These are phyloP conservation scores for Tetramorium alpestre DNA, from an alignment of 1,140 invertebrate species.

Conservation along the genomic window DNA sequence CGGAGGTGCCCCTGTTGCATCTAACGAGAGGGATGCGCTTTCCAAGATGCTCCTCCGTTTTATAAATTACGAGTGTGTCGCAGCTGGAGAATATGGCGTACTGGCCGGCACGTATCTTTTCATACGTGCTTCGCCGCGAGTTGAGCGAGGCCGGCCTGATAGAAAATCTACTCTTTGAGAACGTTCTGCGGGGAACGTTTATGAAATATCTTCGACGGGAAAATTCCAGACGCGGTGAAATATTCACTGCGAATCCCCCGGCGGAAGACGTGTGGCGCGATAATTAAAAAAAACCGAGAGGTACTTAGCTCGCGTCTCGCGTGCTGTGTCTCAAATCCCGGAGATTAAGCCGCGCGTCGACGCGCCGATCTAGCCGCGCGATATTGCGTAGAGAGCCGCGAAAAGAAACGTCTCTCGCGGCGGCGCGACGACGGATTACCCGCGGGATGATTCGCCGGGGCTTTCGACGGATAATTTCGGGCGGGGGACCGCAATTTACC, in stretches of 20 bases:
- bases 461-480: constrained; percentile 37
- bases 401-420: neutral
- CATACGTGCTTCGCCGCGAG: neutral
- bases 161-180: neutral
- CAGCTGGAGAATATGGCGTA: neutral
- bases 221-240: neutral
- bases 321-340: neutral
- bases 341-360: neutral
- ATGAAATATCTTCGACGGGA: neutral
- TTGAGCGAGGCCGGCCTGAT: neutral
- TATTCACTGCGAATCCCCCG: neutral
- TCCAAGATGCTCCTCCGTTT: constrained; percentile 8
- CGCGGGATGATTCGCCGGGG: constrained; percentile 1
- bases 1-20: neutral
- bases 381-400: neutral
- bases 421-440: neutral
- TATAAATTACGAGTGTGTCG: neutral
- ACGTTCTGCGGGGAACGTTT: neutral
- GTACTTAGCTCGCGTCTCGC: neutral
- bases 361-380: neutral
- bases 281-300: neutral
- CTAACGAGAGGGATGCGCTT: neutral
- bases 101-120: constrained; percentile 5
- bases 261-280: neutral
- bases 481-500: constrained; percentile 21